Evolutionary conservation across 1,140 invertebrate genomes (phyloP).

Genomic region (Cydia strobilella): DNA sequence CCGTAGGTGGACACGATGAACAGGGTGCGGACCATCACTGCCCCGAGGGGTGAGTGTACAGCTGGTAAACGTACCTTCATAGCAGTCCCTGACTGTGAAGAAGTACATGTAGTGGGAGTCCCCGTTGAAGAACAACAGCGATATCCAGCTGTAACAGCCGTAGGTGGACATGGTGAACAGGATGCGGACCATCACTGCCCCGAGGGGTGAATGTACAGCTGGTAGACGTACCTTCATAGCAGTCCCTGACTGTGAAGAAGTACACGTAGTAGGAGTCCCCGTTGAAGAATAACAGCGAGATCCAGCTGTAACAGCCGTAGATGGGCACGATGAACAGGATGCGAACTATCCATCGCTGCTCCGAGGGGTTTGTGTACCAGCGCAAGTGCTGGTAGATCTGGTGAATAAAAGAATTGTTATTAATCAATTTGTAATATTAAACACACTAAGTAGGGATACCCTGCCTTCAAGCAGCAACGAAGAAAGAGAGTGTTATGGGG

Average conservation of each 20-base stretch:
- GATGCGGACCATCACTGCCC: constrained; percentile 99
- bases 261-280: constrained; percentile 99
- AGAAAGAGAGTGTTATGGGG: too few species aligned
- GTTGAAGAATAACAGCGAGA: constrained; percentile 98
- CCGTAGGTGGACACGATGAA: constrained; percentile 99
- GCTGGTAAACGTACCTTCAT: constrained; percentile 89
- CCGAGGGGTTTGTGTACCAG: constrained; percentile 96
- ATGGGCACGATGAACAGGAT: constrained; percentile 99
- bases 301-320: constrained; percentile 99
- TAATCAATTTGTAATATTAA: not conserved
- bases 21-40: constrained; percentile 98
- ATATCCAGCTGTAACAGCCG: constrained; percentile 98
- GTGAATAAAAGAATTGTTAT: constrained; percentile 36
- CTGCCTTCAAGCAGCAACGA: too few species aligned
- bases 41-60: constrained; percentile 96
- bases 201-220: constrained; percentile 92
- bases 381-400: constrained; percentile 98
- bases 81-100: constrained; percentile 99
- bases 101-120: constrained; percentile 99
- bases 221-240: constrained; percentile 94
- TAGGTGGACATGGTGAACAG: constrained; percentile 99
- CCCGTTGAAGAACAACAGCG: constrained; percentile 98
- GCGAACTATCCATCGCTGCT: constrained; percentile 99
- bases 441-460: too few species aligned
- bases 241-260: constrained; percentile 99